Conservation (phyloP, 2,888 invertebrate genomes). For the Idaea straminata region DNA sequence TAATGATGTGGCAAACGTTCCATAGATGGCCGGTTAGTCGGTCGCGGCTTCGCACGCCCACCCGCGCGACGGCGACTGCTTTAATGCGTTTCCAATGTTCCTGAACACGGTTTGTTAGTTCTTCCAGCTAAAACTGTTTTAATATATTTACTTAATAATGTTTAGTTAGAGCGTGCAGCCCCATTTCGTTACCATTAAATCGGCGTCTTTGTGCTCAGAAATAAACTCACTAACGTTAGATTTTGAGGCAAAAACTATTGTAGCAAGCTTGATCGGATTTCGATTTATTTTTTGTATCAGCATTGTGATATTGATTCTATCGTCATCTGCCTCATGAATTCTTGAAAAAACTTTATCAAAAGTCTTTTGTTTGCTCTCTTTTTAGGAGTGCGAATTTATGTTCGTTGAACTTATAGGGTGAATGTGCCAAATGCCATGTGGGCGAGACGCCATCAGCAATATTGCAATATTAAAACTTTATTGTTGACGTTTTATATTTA, state of each 20-base stretch:
- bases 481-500: slow-evolving; percentile 24
- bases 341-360: slow-evolving; percentile 25
- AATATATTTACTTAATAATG: slow-evolving; percentile 24
- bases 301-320: slow-evolving; percentile 24
- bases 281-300: slow-evolving; percentile 33
- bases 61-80: slow-evolving; percentile 47
- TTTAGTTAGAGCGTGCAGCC: slow-evolving; percentile 18
- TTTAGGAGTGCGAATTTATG: slow-evolving; percentile 41
- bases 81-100: slow-evolving; percentile 42
- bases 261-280: slow-evolving; percentile 33
- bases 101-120: slow-evolving; percentile 32
- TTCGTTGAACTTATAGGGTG: slow-evolving; percentile 54
- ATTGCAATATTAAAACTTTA: slow-evolving; percentile 34
- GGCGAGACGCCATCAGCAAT: slow-evolving; percentile 42
- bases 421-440: slow-evolving; percentile 46
- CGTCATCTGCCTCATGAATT: slow-evolving; percentile 14
- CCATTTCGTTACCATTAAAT: slow-evolving; percentile 19
- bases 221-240: slow-evolving; percentile 28
- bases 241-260: slow-evolving; percentile 28
- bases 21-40: slow-evolving; percentile 38
- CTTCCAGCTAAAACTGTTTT: slow-evolving; percentile 33
- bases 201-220: slow-evolving; percentile 21
- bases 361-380: slow-evolving; percentile 36
- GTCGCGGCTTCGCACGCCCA: slow-evolving; percentile 40
- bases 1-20: slow-evolving; percentile 33